Conservation (phyloP, 2,888 invertebrate species). For the Magallana nippona region DNA sequence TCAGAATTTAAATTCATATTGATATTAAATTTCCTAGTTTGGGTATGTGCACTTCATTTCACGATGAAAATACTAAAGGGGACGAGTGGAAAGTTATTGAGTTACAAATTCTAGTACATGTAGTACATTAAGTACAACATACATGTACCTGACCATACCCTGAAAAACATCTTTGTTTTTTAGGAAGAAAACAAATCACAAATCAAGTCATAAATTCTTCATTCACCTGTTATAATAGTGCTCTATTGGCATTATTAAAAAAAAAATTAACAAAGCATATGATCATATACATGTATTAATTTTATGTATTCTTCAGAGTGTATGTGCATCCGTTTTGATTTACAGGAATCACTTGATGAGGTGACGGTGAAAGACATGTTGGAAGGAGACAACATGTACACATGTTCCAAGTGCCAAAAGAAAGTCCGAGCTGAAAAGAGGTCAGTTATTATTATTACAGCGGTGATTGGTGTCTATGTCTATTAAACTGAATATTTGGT, state of each 20-base stretch:
- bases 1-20: not conserved
- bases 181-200: not conserved
- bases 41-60: not conserved
- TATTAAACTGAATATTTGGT: too few species aligned
- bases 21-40: not conserved
- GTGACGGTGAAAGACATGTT: slow-evolving; percentile 98
- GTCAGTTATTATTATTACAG: slow-evolving; percentile 76
- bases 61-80: too few species aligned
- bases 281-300: too few species aligned
- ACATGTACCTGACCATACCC: too few species aligned
- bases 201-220: not conserved
- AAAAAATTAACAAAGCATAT: too few species aligned
- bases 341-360: slow-evolving; percentile 92
- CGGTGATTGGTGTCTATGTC: not conserved
- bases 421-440: slow-evolving; percentile 97
- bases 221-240: not conserved
- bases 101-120: too few species aligned
- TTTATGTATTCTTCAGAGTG: not conserved
- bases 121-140: too few species aligned
- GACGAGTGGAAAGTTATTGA: too few species aligned
- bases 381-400: slow-evolving; percentile 98
- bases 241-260: too few species aligned
- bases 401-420: slow-evolving; percentile 95
- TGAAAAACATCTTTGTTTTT: too few species aligned
- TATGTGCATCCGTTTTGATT: not conserved